A percentile compares a stretch with the other conserved stretches of the same genome.
phyloP scores from a whole-genome alignment of 1,140 invertebrate genomes.

The Papilio polyxenes region DNA sequence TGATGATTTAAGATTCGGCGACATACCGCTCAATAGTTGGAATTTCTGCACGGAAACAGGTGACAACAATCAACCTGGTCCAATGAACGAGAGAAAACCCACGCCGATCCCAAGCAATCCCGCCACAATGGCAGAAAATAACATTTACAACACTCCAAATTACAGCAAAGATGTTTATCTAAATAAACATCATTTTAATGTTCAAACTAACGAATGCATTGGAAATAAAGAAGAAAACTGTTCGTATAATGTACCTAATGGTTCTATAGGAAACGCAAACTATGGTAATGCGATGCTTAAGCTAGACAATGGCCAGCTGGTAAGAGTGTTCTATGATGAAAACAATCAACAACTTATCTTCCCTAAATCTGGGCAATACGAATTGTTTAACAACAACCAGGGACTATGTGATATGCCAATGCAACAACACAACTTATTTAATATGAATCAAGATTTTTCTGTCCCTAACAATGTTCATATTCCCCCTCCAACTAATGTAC shows the following conservation, averaged over 20 bases:
- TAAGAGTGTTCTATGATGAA: slow-evolving; percentile 74
- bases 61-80: slow-evolving; percentile 65
- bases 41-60: slow-evolving; percentile 68
- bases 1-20: slow-evolving; percentile 73
- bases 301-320: slow-evolving; percentile 72
- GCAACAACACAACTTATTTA: slow-evolving; percentile 59
- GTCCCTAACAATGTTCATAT: slow-evolving; percentile 61
- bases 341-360: slow-evolving; percentile 75
- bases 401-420: slow-evolving; percentile 60
- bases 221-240: slow-evolving; percentile 63
- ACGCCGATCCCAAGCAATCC: slow-evolving; percentile 54
- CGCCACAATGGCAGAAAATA: slow-evolving; percentile 60
- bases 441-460: slow-evolving; percentile 64
- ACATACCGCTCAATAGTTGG: slow-evolving; percentile 71
- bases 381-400: slow-evolving; percentile 72
- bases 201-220: slow-evolving; percentile 56
- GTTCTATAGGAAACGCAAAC: slow-evolving; percentile 61
- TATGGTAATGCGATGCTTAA: slow-evolving; percentile 75
- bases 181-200: slow-evolving; percentile 65
- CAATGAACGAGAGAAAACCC: slow-evolving; percentile 62
- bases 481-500: slow-evolving; percentile 51
- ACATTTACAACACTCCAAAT: slow-evolving; percentile 64
- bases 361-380: slow-evolving; percentile 75
- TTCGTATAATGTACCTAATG: slow-evolving; percentile 59
- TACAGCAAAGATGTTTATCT: slow-evolving; percentile 69